These are phyloP conservation scores for Montipora foliosa DNA, from an alignment of 64 coral and sea anemone species.

Conservation along the genomic window DNA sequence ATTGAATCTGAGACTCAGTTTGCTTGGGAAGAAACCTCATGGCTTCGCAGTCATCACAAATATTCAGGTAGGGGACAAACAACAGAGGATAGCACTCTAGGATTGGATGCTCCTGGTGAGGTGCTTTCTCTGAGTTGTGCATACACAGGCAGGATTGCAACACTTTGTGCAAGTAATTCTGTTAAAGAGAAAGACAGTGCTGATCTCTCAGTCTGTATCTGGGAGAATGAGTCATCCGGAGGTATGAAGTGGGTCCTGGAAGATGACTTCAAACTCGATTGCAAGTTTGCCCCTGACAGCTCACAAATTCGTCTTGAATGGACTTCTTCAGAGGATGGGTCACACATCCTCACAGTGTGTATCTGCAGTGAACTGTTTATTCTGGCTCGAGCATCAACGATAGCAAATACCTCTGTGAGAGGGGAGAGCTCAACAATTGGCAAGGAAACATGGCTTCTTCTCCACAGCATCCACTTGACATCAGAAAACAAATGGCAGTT, in stretches of 20 bases:
- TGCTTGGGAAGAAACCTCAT: conserved; percentile 83
- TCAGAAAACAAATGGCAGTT: conserved; percentile 90
- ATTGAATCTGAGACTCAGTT: conserved; percentile 48
- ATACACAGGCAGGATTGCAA: conserved; percentile 89
- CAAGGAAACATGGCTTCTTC: conserved; percentile 83
- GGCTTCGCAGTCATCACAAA: conserved; percentile 34
- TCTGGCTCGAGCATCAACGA: conserved; percentile 77
- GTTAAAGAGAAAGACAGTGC: neutral
- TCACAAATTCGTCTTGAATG: conserved; percentile 92
- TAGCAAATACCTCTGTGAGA: conserved; percentile 59
- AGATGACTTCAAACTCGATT: conserved; percentile 75
- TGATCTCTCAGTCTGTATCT: conserved; percentile 79
- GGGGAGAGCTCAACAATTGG: conserved; percentile 63
- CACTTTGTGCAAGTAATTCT: conserved; percentile 50
- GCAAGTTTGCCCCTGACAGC: conserved; percentile 52
- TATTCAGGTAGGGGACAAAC: neutral
- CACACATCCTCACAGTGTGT: conserved; percentile 88
- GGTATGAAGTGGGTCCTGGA: conserved; percentile 92
- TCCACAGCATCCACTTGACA: conserved; percentile 76
- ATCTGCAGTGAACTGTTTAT: conserved; percentile 89
- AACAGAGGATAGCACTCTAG: neutral
- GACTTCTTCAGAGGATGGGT: conserved; percentile 90
- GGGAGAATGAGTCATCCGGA: conserved; percentile 91
- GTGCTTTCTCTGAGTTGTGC: conserved; percentile 89
- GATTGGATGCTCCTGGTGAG: conserved; percentile 67